Evolutionary conservation across 2,113 vertebrate genomes (phyloP), one percentile per base, ranked within the genome.

Genomic region (Larimichthys polyactis): DNA sequence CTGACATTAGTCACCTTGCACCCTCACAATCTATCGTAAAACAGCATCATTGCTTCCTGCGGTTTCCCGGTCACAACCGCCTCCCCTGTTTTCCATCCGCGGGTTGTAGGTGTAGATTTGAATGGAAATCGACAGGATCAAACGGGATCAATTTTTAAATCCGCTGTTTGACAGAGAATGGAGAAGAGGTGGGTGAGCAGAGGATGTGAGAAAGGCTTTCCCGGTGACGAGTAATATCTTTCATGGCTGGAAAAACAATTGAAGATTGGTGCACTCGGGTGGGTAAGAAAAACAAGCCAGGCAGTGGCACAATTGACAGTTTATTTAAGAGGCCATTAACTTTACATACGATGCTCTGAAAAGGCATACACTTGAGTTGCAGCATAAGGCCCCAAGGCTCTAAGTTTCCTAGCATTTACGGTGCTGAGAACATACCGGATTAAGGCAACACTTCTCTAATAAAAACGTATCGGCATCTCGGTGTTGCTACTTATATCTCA

Each of bases 261-360:
- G 32, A 80, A 87, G 75, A 89, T 84, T 79, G 89, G 90, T 92
- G 87, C 76, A 83, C 66, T 87, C 20, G 62, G 32, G 82, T 72
- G 71, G 85, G 73, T 82, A 63, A 83, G 79, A 67, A 89, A 83
- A 83, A 92, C 86, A 90, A 83, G 74, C 68, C 78, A 75, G 68
- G 81, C 85, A 4, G 86, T 83, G 78, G 76, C 60, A 77, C 17
- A 90, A 95, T 93, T 95, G 94, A 95, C 94, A 95, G 90, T 94
- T 94, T 95, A 93, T 94, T 95, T 95, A 95, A 94, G 91, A 95
- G 90, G 88, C 93, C 93, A 94, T 95, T 95, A 95, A 95, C 89
- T 93, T 95, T 91, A 95, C 94, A 95, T 93, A 94, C 75, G 59
- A 81, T 85, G 75, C 87, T 89, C 81, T 76, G 82, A 89, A 85